These are phyloP conservation scores for Cladorhizidae sp. DNA, from an alignment of 37 sponge, comb jelly and placozoan genomes.

Conservation along the genomic window DNA sequence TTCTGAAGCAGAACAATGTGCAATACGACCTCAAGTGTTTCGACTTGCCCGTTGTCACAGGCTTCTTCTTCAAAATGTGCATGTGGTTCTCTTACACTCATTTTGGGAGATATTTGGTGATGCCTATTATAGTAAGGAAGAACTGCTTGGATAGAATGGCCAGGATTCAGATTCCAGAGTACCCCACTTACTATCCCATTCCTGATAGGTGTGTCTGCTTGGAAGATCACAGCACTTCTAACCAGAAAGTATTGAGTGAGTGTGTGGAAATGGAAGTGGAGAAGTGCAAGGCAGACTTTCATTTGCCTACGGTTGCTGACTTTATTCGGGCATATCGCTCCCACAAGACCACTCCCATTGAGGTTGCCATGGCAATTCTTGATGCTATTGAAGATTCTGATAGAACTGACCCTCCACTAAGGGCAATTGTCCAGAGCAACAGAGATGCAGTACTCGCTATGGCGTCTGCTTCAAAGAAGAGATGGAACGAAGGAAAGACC, in stretches of 20 bases:
- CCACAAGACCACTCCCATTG: conserved; percentile 60
- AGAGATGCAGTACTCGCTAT: no score
- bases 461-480: conserved; percentile 75
- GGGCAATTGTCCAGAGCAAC: no score
- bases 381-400: conserved; percentile 57
- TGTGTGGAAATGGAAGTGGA: conserved; percentile 7
- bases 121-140: conserved; percentile 3
- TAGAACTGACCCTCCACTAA: conserved; percentile 59
- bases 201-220: conserved; percentile 25
- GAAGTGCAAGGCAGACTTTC: not conserved
- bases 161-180: conserved; percentile 61
- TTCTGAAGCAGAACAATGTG: no score
- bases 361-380: conserved; percentile 52
- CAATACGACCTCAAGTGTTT: conserved; percentile 23
- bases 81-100: conserved; percentile 47
- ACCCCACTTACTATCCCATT: conserved; percentile 54
- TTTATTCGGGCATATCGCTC: no score
- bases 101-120: conserved; percentile 16
- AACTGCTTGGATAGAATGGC: conserved; percentile 21
- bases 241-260: no score
- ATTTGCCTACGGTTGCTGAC: no score
- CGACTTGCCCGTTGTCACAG: conserved; percentile 40
- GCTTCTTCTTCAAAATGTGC: conserved; percentile 34
- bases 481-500: conserved; percentile 79
- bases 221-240: no score